Evolutionary conservation across 2,888 invertebrate genomes (phyloP).

Genomic region (Carpatolechia fugitivella): DNA sequence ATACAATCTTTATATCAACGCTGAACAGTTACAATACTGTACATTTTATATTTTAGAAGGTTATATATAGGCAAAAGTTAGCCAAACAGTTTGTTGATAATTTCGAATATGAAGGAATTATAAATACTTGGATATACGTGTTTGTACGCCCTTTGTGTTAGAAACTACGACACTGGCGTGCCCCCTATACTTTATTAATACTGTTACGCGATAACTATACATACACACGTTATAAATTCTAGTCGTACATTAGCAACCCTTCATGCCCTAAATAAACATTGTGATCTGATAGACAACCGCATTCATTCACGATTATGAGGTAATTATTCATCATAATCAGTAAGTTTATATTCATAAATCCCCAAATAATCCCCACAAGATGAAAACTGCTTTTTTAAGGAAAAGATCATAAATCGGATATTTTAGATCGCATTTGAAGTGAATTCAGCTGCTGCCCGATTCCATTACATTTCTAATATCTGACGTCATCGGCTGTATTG

Average conservation of each 20-base stretch:
- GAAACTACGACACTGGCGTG: constrained; percentile 5
- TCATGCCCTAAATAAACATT: constrained; percentile 31
- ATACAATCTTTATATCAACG: constrained; percentile 13
- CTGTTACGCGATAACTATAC: constrained; percentile 50
- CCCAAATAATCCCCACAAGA: background rate
- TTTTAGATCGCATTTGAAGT: too few species aligned
- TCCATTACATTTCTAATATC: too few species aligned
- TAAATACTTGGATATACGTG: constrained; percentile 2
- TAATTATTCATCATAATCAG: constrained; percentile 48
- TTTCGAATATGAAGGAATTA: constrained; percentile 9
- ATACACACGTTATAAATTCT: constrained; percentile 24
- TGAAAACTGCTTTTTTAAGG: too few species aligned
- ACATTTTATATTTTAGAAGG: constrained; percentile 6
- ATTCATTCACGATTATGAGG: constrained; percentile 44
- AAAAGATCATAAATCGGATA: too few species aligned
- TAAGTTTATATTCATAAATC: background rate
- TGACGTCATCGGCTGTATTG: too few species aligned
- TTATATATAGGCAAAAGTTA: constrained; percentile 3
- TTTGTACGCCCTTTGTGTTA: background rate
- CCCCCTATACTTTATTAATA: constrained; percentile 54
- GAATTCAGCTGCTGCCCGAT: too few species aligned
- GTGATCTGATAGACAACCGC: constrained; percentile 48
- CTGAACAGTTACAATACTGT: constrained; percentile 9
- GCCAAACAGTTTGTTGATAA: constrained; percentile 5
- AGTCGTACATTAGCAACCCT: constrained; percentile 29